Base-by-base conservation (phyloP, 2,113 vertebrate species). In the Anseranas semipalmata region DNA sequence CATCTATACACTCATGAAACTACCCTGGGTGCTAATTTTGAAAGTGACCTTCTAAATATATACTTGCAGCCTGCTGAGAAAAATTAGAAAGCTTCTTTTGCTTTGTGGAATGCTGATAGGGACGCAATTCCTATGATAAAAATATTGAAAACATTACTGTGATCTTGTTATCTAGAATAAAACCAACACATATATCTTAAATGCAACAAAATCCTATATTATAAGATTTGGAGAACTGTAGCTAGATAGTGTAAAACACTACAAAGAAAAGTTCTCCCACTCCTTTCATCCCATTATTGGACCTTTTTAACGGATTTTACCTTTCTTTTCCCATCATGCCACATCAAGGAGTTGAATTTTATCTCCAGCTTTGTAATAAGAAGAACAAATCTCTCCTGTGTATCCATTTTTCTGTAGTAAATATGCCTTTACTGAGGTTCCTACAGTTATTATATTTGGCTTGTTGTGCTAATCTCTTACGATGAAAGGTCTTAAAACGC, bases 161-260 rank as follows among this genome's bases (percentile, higher is more conserved):
- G 89, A 63, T 93, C 70, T 95, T 95, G 15, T 4, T 76, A 53
- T 41, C 52, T 58, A 0, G 0, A 74, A 60, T 87, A 18, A 48
- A 85, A 9, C 6, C 12, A 67, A 43, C 0, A 0, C 2, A 33
- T 41, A 2, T n/a, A 25, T 28, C 32, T 67, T 63, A 71, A 81
- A 77, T 58, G 45, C 10, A 77, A 66, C 11, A 74, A 46, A 77
- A 12, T 2, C 55, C 14, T 2, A 28, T 21, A 41, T 32, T 86
- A 19, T 27, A 70, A 50, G 53, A 21, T 15, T 39, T 65, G 50
- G 45, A 80, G 56, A 87, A 56, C 45, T 81, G 41, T 35, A 76
- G 59, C 46, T 75, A 79, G 43, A 63, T 39, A 27, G 11, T 48
- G 15, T 46, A 48, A 55, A 48, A 76, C 14, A 33, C 63, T 79